Conservation (phyloP, 2,797 vertebrate species). For the Spinus pinus region DNA sequence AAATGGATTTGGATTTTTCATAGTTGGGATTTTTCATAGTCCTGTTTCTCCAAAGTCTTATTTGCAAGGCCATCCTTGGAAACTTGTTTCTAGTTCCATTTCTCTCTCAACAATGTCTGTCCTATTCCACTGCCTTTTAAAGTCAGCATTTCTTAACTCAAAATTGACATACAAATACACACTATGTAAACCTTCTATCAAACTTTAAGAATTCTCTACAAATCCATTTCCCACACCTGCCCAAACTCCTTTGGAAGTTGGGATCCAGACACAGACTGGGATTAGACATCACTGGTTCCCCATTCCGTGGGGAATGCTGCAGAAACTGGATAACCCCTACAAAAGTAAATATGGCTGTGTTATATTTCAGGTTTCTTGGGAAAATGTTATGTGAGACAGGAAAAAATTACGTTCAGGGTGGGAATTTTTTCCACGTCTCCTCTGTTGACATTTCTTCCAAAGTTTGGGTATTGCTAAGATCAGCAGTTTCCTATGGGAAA, state of each 20-base stretch:
- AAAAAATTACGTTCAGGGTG: not conserved
- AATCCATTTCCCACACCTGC: not conserved
- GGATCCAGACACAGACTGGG: not conserved
- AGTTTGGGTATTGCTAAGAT: conserved; percentile 21
- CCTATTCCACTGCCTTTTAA: not conserved
- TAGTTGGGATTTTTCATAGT: not conserved
- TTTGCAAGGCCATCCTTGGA: not conserved
- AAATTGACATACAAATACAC: not conserved
- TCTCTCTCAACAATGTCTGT: not conserved
- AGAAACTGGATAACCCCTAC: not conserved
- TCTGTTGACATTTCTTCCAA: conserved; percentile 23
- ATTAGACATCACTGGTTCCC: not conserved
- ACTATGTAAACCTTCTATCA: not conserved
- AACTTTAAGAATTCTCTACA: not conserved
- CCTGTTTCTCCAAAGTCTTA: not conserved
- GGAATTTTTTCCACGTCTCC: conserved; percentile 9
- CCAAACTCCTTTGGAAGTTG: not conserved
- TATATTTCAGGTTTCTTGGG: not conserved
- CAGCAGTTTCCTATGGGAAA: conserved; percentile 43
- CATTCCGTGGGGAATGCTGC: not conserved
- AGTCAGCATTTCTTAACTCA: not conserved
- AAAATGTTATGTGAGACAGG: not conserved
- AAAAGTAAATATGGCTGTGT: not conserved
- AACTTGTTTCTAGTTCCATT: not conserved
- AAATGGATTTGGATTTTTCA: not conserved